Percentiles rank a stretch among this genome's conserved stretches.
Conservation (phyloP, 2,113 vertebrate genomes). For the Nothobranchius kuhntae region DNA sequence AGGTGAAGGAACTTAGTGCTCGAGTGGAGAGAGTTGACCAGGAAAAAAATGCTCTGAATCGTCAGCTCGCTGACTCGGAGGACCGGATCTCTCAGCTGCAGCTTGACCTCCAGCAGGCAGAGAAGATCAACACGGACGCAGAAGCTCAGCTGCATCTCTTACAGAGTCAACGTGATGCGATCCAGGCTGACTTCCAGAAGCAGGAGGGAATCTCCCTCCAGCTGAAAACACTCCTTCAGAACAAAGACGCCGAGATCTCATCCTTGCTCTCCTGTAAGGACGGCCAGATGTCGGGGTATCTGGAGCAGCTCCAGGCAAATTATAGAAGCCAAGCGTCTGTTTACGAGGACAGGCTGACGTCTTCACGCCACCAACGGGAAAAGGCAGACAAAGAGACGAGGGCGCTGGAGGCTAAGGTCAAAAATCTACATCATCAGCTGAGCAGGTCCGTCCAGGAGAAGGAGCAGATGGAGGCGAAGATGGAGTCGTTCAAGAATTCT, state of each 20-base stretch:
- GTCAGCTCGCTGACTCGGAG: conserved; percentile 68
- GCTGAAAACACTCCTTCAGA: conserved; percentile 82
- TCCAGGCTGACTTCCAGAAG: conserved; percentile 79
- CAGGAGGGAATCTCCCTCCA: conserved; percentile 81
- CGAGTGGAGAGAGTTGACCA: conserved; percentile 70
- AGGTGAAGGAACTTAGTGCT: conserved; percentile 71
- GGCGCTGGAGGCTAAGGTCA: conserved; percentile 72
- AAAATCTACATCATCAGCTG: conserved; percentile 71
- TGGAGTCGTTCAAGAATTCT: conserved; percentile 82
- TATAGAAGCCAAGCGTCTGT: conserved; percentile 75
- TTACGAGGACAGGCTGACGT: conserved; percentile 78
- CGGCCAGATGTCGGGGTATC: conserved; percentile 83
- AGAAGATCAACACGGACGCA: conserved; percentile 66
- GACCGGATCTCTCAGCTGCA: conserved; percentile 58
- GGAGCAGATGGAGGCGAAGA: conserved; percentile 71
- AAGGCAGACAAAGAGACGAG: conserved; percentile 68
- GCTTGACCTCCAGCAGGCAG: conserved; percentile 72
- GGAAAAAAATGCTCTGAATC: conserved; percentile 73
- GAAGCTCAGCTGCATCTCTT: conserved; percentile 76
- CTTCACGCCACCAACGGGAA: conserved; percentile 72
- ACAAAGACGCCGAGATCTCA: conserved; percentile 87
- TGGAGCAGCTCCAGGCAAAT: conserved; percentile 81
- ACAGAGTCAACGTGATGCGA: conserved; percentile 71
- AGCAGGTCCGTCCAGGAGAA: conserved; percentile 77
- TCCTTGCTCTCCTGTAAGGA: conserved; percentile 83